phyloP scores from a whole-genome alignment of 2,797 vertebrate species.

The Sebastes cheni region DNA sequence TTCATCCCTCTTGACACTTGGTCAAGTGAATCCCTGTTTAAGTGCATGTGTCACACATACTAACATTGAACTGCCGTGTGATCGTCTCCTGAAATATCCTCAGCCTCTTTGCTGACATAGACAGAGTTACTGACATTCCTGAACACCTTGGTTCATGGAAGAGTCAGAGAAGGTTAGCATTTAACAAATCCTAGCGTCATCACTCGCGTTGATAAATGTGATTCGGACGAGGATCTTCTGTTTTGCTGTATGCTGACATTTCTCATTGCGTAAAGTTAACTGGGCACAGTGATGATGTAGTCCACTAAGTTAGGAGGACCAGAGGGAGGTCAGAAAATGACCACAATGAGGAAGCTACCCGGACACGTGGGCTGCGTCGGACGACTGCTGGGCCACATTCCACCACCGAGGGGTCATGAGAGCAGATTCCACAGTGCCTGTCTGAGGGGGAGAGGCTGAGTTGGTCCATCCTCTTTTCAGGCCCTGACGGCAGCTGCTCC shows the following conservation, averaged over 20 bases:
- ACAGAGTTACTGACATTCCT: constrained; percentile 52
- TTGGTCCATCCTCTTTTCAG: constrained; percentile 68
- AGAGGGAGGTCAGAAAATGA: constrained; percentile 44
- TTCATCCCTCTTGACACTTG: constrained; percentile 19
- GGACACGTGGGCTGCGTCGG: constrained; percentile 55
- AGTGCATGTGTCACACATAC: constrained; percentile 38
- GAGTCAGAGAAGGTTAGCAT: neutral
- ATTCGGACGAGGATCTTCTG: neutral
- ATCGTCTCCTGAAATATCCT: constrained; percentile 68
- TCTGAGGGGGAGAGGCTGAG: constrained; percentile 62
- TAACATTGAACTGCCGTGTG: constrained; percentile 51
- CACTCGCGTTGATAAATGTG: neutral
- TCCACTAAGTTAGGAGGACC: constrained; percentile 32
- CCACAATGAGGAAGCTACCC: constrained; percentile 62
- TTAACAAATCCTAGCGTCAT: neutral
- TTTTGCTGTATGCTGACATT: constrained; percentile 13
- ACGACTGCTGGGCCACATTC: constrained; percentile 61
- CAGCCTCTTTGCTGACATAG: constrained; percentile 47
- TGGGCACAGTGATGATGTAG: constrained; percentile 31
- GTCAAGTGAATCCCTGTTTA: constrained; percentile 42
- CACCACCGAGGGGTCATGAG: constrained; percentile 59
- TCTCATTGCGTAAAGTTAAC: constrained; percentile 7
- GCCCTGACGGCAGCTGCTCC: constrained; percentile 84
- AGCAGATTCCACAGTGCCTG: constrained; percentile 68
- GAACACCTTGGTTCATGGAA: constrained; percentile 19